phyloP scores from a whole-genome alignment of 2,888 invertebrate genomes.

The Ceratothoa steindachneri region DNA sequence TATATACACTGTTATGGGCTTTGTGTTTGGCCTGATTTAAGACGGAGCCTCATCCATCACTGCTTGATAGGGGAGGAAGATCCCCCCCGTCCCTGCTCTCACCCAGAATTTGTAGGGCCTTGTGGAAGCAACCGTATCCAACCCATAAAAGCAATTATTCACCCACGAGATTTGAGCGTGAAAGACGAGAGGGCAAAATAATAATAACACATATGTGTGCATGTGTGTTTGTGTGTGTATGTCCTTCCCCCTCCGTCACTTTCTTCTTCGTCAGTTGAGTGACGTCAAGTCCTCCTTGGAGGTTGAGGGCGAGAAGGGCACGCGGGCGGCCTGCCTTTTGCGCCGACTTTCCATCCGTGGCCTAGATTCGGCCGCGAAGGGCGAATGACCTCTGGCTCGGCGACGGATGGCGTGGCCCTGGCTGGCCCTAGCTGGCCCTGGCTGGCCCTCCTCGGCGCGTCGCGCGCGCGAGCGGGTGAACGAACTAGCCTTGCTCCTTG shows the following conservation, averaged over 20 bases:
- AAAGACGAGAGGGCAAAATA: no score
- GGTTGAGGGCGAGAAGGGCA: neutral
- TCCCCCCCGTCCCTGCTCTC: no score
- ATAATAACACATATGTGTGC: no score
- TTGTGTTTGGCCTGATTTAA: no score
- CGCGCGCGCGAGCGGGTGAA: neutral
- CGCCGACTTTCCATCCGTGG: slow-evolving; percentile 11
- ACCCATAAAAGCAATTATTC: no score
- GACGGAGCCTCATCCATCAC: no score
- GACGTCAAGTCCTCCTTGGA: neutral
- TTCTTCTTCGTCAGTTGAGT: slow-evolving; percentile 5
- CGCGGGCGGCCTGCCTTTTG: neutral
- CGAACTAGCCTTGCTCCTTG: slow-evolving; percentile 11
- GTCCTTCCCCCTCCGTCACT: no score
- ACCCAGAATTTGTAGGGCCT: no score
- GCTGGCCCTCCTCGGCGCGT: neutral
- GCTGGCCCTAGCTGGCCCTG: slow-evolving; percentile 8
- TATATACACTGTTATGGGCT: neutral
- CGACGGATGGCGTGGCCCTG: neutral
- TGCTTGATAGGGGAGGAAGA: no score
- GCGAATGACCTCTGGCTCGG: neutral
- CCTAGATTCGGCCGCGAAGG: neutral
- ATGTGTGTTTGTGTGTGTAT: no score
- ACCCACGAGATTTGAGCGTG: no score
- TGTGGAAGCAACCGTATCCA: no score